Percentiles rank a stretch among this genome's conserved stretches.
Evolutionary conservation across 2,888 invertebrate species (phyloP).

Genomic region (Drymonia ruficornis): DNA sequence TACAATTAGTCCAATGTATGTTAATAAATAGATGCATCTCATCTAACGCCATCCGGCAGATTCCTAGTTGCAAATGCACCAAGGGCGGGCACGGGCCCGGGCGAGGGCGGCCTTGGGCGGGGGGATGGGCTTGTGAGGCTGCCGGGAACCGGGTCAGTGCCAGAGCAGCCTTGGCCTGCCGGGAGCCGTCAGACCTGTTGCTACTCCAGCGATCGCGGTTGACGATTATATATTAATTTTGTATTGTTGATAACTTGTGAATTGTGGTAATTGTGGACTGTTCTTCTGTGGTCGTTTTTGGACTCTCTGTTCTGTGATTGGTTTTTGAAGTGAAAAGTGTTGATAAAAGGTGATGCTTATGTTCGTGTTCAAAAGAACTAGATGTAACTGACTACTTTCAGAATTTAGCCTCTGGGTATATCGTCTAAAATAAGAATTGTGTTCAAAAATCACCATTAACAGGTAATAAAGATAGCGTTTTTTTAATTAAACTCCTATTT

Average conservation of each 20-base stretch:
- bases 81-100: conserved; percentile 25
- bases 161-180: conserved; percentile 60
- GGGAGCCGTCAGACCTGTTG: conserved; percentile 63
- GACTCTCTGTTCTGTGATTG: too few species aligned
- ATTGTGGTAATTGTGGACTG: neutral
- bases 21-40: too few species aligned
- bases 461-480: too few species aligned
- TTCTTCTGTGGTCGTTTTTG: too few species aligned
- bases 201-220: conserved; percentile 27
- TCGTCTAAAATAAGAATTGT: too few species aligned
- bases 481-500: too few species aligned
- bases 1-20: neutral
- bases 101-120: conserved; percentile 21
- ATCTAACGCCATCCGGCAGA: conserved; percentile 17
- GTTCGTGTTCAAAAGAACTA: too few species aligned
- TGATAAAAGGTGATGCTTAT: too few species aligned
- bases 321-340: too few species aligned
- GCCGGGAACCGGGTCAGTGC: conserved; percentile 68
- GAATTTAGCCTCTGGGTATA: too few species aligned
- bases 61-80: conserved; percentile 40
- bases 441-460: too few species aligned
- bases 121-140: conserved; percentile 19
- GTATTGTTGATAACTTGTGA: neutral
- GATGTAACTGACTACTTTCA: too few species aligned
- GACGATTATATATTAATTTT: neutral